Evolutionary conservation across 2,888 invertebrate genomes (phyloP), one percentile per base, ranked within the genome.

Genomic region (Luperina testacea): DNA sequence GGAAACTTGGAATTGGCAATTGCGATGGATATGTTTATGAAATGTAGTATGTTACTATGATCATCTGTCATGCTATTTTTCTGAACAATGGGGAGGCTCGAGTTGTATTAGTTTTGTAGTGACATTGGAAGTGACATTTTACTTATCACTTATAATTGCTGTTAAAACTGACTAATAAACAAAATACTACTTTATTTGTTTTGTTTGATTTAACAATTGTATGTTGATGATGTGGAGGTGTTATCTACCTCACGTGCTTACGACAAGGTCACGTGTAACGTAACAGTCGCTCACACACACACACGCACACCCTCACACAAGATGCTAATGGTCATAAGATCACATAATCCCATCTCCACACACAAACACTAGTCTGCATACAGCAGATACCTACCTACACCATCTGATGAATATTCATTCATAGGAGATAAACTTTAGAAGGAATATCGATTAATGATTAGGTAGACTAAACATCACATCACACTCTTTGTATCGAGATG

Each of bases 81-180:
- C 64, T 73, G 72, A 82, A 75, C 78, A 75, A 69, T 65, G 13
- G 0, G 74, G 67, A 77, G 73, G 74, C 72, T 86, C 63, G 53
- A 80, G 61, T 78, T 85, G 78, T 86, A 73, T 80, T 88, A 83
- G 85, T 88, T 88, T 80, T 84, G 80, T 89, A 87, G 92, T 90
- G 84, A 87, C 75, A 85, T 61, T 88, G 83, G 85, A 90, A 90
- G 89, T 89, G 89, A 88, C 87, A 73, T 88, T 87, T 87, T 91
- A 94, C 94, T 94, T 95, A 94, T 92, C 87, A 95, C 95, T 95
- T 95, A 94, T 95, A 95, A 95, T 95, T 95, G 92, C 95, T 96
- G 96, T 95, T 93, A 89, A 92, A 92, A 93, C 92, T 92, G 85
- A 93, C 92, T 93, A 95, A 95, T 95, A 94, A 94, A 95, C 87